phyloP scores from a whole-genome alignment of 2,113 vertebrate genomes.

The Seriola quinqueradiata region DNA sequence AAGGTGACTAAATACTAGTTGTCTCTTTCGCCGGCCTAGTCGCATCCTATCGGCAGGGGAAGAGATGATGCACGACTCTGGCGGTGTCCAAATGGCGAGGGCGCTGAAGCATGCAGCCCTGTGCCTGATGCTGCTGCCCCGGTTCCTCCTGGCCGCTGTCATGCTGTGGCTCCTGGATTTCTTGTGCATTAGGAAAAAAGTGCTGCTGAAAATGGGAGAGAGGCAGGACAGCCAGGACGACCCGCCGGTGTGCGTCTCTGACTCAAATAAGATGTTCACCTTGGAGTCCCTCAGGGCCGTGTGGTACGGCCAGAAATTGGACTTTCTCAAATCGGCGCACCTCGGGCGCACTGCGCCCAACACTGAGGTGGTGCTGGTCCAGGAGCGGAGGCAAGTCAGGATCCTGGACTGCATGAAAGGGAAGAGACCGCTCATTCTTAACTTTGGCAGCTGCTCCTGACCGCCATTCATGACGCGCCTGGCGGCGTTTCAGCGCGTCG shows the following conservation, averaged over 20 bases:
- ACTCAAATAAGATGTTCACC: conserved; percentile 97
- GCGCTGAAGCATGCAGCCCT: conserved; percentile 92
- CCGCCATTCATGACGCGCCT: conserved; percentile 99
- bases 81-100: conserved; percentile 89
- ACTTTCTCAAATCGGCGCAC: conserved; percentile 96
- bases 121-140: conserved; percentile 94
- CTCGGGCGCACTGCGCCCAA: conserved; percentile 93
- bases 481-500: conserved; percentile 94
- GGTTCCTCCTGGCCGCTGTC: conserved; percentile 94
- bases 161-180: conserved; percentile 98
- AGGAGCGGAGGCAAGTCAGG: conserved; percentile 85
- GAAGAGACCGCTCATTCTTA: conserved; percentile 93
- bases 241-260: conserved; percentile 95
- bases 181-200: conserved; percentile 93
- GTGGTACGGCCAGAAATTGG: conserved; percentile 98
- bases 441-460: conserved; percentile 99
- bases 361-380: conserved; percentile 93
- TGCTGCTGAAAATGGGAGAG: conserved; percentile 87
- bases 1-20: conserved; percentile 74
- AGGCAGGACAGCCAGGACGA: conserved; percentile 87
- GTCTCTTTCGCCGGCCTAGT: conserved; percentile 73
- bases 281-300: conserved; percentile 95
- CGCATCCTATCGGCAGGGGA: conserved; percentile 64
- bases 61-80: conserved; percentile 89
- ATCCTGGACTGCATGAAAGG: conserved; percentile 93